Evolutionary conservation across 2,797 vertebrate species (phyloP).

Genomic region (Leontopithecus rosalia): DNA sequence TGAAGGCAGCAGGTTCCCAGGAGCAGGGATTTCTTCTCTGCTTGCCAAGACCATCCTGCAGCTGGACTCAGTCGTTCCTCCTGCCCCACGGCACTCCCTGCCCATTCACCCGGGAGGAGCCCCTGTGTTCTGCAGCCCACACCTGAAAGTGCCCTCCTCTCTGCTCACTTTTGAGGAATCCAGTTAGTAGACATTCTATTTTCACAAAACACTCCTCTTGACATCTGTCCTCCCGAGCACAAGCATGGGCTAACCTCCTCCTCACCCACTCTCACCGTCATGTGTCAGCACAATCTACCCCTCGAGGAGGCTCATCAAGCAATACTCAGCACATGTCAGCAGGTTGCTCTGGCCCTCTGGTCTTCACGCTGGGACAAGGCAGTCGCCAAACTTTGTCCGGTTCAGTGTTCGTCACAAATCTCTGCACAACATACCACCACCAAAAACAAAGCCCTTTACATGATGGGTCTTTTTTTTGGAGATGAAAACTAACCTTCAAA

Average conservation of each 20-base stretch:
- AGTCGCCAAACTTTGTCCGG: neutral
- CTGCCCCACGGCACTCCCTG: rapidly evolving
- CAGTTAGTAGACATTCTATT: neutral
- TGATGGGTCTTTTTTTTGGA: neutral
- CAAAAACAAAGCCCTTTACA: neutral
- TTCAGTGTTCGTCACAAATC: neutral
- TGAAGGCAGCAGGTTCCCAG: neutral
- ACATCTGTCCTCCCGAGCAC: too few relatives aligned
- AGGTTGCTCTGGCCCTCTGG: neutral
- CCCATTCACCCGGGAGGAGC: neutral
- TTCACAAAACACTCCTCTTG: neutral
- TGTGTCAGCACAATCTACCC: neutral
- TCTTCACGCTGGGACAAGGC: neutral
- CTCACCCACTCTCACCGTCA: neutral
- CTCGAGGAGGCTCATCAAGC: neutral
- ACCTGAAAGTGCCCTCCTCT: neutral
- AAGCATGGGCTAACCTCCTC: rapidly evolving
- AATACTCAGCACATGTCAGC: neutral
- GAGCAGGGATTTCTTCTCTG: neutral
- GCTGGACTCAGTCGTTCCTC: neutral
- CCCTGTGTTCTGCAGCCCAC: too few relatives aligned
- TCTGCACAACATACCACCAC: neutral
- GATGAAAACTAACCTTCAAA: neutral
- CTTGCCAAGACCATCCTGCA: neutral
- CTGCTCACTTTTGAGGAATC: neutral